Percentiles rank a stretch among this genome's conserved stretches.
These are phyloP conservation scores for Eretmochelys imbricata DNA, from an alignment of 2,113 vertebrate species.

Conservation along the genomic window DNA sequence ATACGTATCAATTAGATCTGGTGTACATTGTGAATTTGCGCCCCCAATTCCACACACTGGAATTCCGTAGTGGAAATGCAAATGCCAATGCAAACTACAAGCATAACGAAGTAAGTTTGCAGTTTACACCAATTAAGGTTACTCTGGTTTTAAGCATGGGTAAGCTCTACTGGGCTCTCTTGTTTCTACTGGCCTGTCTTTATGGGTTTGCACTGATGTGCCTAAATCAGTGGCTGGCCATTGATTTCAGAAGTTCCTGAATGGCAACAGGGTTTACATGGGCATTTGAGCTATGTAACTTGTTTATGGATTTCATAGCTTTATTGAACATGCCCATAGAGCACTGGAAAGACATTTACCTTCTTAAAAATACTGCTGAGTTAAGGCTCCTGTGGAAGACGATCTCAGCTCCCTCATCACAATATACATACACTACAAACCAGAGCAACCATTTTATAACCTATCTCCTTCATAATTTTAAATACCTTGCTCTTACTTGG, in stretches of 20 bases:
- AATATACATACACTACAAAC: not conserved
- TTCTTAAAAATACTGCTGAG: not conserved
- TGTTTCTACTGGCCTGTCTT: not conserved
- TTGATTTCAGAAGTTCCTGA: constrained; percentile 12
- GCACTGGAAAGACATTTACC: not conserved
- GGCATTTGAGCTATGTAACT: constrained; percentile 24
- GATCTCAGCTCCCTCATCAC: not conserved
- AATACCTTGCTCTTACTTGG: not conserved
- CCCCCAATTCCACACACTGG: not conserved
- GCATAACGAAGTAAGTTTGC: not conserved
- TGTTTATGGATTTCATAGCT: constrained; percentile 32
- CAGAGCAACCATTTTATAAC: not conserved
- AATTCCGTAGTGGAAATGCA: not conserved
- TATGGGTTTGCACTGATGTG: not conserved
- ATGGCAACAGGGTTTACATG: not conserved
- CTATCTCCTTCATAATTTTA: not conserved
- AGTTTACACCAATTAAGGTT: not conserved
- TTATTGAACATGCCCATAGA: constrained; percentile 8
- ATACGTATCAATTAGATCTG: not conserved
- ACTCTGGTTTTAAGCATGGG: not conserved
- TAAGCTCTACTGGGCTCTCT: not conserved
- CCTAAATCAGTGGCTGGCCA: not conserved
- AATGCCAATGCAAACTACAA: not conserved
- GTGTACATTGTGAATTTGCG: not conserved
- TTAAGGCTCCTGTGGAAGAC: not conserved